Percentiles rank a stretch among this genome's conserved stretches.
phyloP scores from a whole-genome alignment of 1,140 invertebrate species.

The Drosophila fuyamai region DNA sequence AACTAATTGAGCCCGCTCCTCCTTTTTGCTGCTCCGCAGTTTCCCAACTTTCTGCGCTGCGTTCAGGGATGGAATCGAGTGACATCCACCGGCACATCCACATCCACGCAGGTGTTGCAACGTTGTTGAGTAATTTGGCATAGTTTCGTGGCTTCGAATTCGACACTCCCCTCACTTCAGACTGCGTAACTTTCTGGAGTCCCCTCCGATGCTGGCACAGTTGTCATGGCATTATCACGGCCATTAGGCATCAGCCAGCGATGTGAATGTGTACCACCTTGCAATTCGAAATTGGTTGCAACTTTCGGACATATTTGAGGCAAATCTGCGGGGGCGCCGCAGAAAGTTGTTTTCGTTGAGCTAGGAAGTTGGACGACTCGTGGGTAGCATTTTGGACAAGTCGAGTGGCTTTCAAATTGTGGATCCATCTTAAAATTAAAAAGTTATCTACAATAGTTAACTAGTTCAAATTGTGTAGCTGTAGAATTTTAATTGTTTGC shows the following conservation, averaged over 20 bases:
- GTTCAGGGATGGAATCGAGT: neutral
- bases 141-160: slow-evolving; percentile 49
- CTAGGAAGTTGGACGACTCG: neutral
- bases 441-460: slow-evolving; percentile 1
- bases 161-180: neutral
- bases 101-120: slow-evolving; percentile 40
- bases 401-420: slow-evolving; percentile 13
- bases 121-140: slow-evolving; percentile 52
- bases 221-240: slow-evolving; percentile 60
- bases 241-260: slow-evolving; percentile 41
- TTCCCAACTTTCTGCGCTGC: slow-evolving; percentile 11
- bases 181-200: slow-evolving; percentile 34
- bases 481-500: neutral
- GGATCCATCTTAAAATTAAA: slow-evolving; percentile 16
- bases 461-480: neutral
- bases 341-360: slow-evolving; percentile 17
- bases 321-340: slow-evolving; percentile 12
- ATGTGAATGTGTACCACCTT: slow-evolving; percentile 27
- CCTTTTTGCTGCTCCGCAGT: slow-evolving; percentile 9
- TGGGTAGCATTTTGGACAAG: neutral
- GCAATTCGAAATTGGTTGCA: slow-evolving; percentile 27
- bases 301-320: slow-evolving; percentile 41
- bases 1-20: slow-evolving; percentile 51
- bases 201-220: slow-evolving; percentile 31
- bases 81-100: neutral